A percentile compares a stretch with the other conserved stretches of the same genome.
Conservation (phyloP, 2,888 invertebrate genomes). For the Pegoplata infirma region DNA sequence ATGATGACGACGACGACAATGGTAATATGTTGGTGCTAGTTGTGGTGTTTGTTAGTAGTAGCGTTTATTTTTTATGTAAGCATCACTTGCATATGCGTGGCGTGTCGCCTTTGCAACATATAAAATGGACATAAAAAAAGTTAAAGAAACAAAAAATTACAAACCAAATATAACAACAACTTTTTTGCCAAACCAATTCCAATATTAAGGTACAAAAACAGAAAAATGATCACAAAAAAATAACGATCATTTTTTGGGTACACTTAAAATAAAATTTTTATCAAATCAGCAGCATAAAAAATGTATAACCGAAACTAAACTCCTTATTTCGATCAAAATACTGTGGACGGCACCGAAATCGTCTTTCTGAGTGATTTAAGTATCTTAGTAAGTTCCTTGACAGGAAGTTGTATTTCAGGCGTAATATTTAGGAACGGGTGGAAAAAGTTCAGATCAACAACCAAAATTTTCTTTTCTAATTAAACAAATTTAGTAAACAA, state of each 20-base stretch:
- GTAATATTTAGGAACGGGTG: too few relatives aligned
- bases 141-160: conserved; percentile 28
- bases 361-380: too few relatives aligned
- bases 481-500: too few relatives aligned
- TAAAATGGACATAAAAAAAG: conserved; percentile 30
- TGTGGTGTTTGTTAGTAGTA: conserved; percentile 22
- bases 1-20: conserved; percentile 3
- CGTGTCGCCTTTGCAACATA: conserved; percentile 61
- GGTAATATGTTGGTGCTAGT: conserved; percentile 22
- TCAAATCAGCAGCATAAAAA: too few relatives aligned
- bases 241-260: conserved; percentile 20
- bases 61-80: conserved; percentile 31
- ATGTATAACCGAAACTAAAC: too few relatives aligned
- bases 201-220: conserved; percentile 33
- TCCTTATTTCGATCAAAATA: too few relatives aligned
- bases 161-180: conserved; percentile 19
- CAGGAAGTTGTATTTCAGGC: too few relatives aligned
- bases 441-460: too few relatives aligned
- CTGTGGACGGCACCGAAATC: too few relatives aligned
- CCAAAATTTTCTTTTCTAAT: too few relatives aligned
- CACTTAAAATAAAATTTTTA: conserved; percentile 2
- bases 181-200: conserved; percentile 43
- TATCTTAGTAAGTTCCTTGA: too few relatives aligned
- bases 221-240: conserved; percentile 15
- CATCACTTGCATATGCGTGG: conserved; percentile 62